phyloP scores from a whole-genome alignment of 2,797 vertebrate species.

The Miopithecus talapoin region DNA sequence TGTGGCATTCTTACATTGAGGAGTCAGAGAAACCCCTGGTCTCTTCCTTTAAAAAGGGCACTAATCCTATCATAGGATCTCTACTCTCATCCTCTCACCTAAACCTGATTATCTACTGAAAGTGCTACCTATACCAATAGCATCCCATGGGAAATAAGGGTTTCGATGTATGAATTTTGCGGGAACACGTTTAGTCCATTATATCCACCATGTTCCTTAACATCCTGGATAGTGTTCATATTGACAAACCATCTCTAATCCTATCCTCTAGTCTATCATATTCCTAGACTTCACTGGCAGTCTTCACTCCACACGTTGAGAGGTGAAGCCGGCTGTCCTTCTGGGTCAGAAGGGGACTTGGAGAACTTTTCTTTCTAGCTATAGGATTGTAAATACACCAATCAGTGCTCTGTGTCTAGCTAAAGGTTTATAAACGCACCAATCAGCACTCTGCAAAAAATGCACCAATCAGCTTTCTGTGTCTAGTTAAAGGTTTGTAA shows the following conservation, averaged over 20 bases:
- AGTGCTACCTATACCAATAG: background rate
- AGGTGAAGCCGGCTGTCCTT: too few species aligned
- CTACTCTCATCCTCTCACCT: background rate
- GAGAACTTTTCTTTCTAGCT: too few species aligned
- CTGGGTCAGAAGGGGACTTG: too few species aligned
- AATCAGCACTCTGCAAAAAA: too few species aligned
- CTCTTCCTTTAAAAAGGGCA: background rate
- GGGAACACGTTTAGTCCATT: background rate
- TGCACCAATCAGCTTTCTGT: too few species aligned
- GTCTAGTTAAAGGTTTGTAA: too few species aligned
- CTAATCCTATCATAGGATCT: background rate
- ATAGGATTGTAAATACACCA: too few species aligned
- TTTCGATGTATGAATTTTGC: background rate
- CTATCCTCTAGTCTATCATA: background rate
- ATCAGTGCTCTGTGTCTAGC: too few species aligned
- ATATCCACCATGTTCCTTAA: background rate
- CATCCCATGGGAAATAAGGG: background rate
- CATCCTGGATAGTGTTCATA: background rate
- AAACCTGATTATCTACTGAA: background rate
- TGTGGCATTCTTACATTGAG: accelerated
- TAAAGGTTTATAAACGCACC: too few species aligned
- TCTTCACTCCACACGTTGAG: background rate
- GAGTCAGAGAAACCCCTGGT: background rate
- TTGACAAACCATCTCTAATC: background rate
- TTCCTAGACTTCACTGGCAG: background rate